Conservation (phyloP, 30 jellyfish, hydroid and myxozoan species). For the Chironex yamaguchii region DNA sequence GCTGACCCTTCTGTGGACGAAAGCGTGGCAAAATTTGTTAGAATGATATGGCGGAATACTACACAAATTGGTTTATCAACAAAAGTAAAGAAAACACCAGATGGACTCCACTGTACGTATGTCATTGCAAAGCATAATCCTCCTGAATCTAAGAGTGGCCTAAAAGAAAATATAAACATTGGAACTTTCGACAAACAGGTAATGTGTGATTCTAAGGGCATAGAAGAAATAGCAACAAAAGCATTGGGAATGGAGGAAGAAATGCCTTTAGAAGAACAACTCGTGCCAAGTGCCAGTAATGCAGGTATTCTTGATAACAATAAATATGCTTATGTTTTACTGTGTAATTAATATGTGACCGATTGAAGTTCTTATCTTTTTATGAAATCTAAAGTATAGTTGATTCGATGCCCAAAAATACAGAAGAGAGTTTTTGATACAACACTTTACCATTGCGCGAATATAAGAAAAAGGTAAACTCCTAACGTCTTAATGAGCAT, state of each 20-base stretch:
- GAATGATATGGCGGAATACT: constrained; percentile 81
- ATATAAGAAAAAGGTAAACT: too few species aligned
- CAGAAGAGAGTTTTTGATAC: too few species aligned
- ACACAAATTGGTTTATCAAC: constrained; percentile 85
- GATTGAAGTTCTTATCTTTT: too few species aligned
- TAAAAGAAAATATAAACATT: not conserved
- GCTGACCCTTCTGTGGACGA: not conserved
- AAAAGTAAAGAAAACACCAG: constrained; percentile 7
- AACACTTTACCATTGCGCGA: too few species aligned
- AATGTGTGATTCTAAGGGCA: not conserved
- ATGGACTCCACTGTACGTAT: not conserved
- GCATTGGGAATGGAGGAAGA: not conserved
- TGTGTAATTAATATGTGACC: too few species aligned
- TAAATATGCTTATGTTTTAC: too few species aligned
- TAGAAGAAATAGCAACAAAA: not conserved
- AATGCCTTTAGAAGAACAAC: too few species aligned
- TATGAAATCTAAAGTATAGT: too few species aligned
- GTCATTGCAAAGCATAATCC: not conserved
- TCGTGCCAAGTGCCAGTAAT: too few species aligned
- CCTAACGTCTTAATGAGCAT: too few species aligned
- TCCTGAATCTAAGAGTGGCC: not conserved
- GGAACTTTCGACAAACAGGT: not conserved
- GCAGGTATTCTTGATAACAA: too few species aligned
- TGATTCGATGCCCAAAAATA: too few species aligned
- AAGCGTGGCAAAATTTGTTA: constrained; percentile 60